phyloP scores from a whole-genome alignment of 2,888 invertebrate genomes.

The Dryobotodes eremita region DNA sequence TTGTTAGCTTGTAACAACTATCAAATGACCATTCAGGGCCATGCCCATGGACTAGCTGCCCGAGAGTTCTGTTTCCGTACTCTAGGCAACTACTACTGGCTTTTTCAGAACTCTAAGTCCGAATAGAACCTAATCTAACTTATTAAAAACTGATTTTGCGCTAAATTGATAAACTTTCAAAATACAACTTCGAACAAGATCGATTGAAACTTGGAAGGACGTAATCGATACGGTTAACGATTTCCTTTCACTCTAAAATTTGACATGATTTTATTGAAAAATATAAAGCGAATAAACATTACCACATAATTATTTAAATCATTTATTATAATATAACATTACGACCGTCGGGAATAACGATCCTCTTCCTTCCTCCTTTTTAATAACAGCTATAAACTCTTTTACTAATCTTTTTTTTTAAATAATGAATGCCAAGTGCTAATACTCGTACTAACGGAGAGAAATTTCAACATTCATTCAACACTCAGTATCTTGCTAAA shows the following conservation, averaged over 20 bases:
- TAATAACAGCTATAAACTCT: slow-evolving; percentile 59
- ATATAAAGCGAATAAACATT: slow-evolving; percentile 42
- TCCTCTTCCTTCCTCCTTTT: slow-evolving; percentile 65
- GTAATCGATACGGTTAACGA: slow-evolving; percentile 24
- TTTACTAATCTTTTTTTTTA: slow-evolving; percentile 57
- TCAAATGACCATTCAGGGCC: neutral
- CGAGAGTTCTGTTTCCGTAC: neutral
- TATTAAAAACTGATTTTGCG: neutral
- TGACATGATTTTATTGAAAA: slow-evolving; percentile 34
- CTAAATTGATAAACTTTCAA: neutral
- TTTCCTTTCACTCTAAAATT: slow-evolving; percentile 52
- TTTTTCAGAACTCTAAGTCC: neutral
- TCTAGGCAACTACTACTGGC: neutral
- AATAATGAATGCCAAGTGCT: slow-evolving; percentile 43
- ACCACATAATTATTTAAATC: slow-evolving; percentile 47
- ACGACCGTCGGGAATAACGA: slow-evolving; percentile 61
- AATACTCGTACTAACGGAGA: slow-evolving; percentile 43
- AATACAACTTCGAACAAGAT: neutral
- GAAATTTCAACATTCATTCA: slow-evolving; percentile 38
- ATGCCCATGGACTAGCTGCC: neutral
- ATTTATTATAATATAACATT: slow-evolving; percentile 52
- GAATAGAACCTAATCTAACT: neutral
- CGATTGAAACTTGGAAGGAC: slow-evolving; percentile 6
- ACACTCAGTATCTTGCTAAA: slow-evolving; percentile 13
- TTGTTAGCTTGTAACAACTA: neutral